These are phyloP conservation scores for Baryphthengus martii DNA, from an alignment of 2,113 vertebrate species.

Conservation along the genomic window DNA sequence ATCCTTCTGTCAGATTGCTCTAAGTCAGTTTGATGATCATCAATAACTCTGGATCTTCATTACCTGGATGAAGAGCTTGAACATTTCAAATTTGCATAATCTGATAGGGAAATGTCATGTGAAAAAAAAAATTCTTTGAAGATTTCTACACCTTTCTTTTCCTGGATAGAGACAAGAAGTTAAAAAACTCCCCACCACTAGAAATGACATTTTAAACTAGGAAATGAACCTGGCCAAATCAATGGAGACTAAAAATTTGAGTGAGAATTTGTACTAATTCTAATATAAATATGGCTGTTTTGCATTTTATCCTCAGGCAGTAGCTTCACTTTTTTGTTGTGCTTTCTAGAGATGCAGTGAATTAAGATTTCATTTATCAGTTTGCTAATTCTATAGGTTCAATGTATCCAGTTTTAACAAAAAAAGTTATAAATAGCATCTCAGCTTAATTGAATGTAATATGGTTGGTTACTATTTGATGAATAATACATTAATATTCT, in stretches of 20 bases:
- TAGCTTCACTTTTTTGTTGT: neutral
- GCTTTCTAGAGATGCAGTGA: neutral
- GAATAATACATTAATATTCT: neutral
- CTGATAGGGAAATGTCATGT: neutral
- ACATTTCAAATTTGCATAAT: neutral
- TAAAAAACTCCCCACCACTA: neutral
- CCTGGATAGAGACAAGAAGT: neutral
- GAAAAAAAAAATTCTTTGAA: neutral
- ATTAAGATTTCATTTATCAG: neutral
- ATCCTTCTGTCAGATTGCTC: neutral
- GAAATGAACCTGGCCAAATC: neutral
- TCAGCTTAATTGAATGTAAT: neutral
- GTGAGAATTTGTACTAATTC: neutral
- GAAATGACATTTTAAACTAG: neutral
- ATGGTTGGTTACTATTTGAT: neutral
- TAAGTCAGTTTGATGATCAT: neutral
- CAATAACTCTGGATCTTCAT: neutral
- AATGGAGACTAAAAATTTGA: neutral
- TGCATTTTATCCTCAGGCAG: neutral
- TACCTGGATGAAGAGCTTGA: neutral
- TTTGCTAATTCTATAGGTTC: neutral
- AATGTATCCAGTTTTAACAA: neutral
- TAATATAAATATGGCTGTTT: neutral
- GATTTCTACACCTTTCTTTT: neutral
- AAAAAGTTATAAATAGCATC: neutral